A percentile compares a stretch with the other conserved stretches of the same genome.
These are phyloP conservation scores for Perdita meconis DNA, from an alignment of 2,888 invertebrate genomes.

Conservation along the genomic window DNA sequence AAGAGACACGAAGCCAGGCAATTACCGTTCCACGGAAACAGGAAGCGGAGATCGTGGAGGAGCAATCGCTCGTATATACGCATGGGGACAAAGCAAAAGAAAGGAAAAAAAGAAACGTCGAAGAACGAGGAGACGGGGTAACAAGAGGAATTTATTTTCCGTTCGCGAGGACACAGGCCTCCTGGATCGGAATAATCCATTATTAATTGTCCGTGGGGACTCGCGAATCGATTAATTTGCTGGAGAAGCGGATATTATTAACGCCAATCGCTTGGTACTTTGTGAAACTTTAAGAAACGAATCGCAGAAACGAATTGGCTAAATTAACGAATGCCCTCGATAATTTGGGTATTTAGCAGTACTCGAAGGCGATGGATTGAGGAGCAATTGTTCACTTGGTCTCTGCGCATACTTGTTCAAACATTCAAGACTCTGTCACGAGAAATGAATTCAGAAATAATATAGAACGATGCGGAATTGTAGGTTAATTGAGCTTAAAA, in stretches of 20 bases:
- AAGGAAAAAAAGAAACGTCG: not conserved
- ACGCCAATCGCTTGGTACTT: not conserved
- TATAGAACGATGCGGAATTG: not conserved
- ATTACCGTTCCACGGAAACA: slow-evolving; percentile 42
- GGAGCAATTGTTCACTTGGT: not conserved
- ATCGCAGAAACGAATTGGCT: not conserved
- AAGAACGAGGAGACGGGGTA: not conserved
- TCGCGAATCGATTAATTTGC: slow-evolving; percentile 5
- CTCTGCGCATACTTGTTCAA: slow-evolving; percentile 5
- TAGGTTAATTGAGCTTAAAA: too few relatives aligned
- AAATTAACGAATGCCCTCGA: too few relatives aligned
- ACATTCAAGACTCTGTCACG: not conserved
- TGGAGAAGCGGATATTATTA: not conserved
- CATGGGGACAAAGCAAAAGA: not conserved
- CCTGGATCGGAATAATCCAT: not conserved
- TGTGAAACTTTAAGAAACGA: not conserved
- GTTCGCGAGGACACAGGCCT: slow-evolving; percentile 20
- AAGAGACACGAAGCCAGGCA: slow-evolving; percentile 60
- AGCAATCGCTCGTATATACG: slow-evolving; percentile 8
- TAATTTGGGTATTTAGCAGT: not conserved
- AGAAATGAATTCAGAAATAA: not conserved
- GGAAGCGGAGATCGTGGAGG: slow-evolving; percentile 14
- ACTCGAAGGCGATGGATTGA: not conserved
- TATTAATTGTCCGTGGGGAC: slow-evolving; percentile 25
- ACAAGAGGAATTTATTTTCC: slow-evolving; percentile 34